These are phyloP conservation scores for Salticus scenicus DNA, from an alignment of 2,888 invertebrate species.

Conservation along the genomic window DNA sequence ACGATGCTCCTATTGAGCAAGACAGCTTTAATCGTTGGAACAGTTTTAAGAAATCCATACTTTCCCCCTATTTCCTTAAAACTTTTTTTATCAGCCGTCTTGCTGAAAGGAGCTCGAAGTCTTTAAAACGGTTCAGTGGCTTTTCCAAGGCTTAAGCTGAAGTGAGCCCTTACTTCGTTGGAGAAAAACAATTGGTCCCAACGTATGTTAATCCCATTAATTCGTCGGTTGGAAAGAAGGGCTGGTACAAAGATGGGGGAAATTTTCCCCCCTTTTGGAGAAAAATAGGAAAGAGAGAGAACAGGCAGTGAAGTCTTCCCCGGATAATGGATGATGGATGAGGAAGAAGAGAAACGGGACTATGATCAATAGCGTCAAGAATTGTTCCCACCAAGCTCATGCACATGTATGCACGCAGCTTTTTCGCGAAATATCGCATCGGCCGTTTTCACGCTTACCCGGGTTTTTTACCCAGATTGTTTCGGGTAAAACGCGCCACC, in stretches of 20 bases:
- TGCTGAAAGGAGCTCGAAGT: slow-evolving; percentile 34
- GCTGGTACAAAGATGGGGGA: slow-evolving; percentile 24
- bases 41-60: slow-evolving; percentile 47
- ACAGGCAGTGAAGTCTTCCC: slow-evolving; percentile 62
- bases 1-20: slow-evolving; percentile 25
- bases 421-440: slow-evolving; percentile 66
- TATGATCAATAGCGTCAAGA: slow-evolving; percentile 68
- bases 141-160: slow-evolving; percentile 46
- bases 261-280: slow-evolving; percentile 21
- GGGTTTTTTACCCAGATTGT: slow-evolving; percentile 56
- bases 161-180: slow-evolving; percentile 37
- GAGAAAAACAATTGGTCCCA: slow-evolving; percentile 67
- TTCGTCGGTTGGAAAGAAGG: slow-evolving; percentile 37
- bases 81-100: slow-evolving; percentile 8
- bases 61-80: slow-evolving; percentile 1
- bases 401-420: slow-evolving; percentile 63
- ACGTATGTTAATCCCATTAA: slow-evolving; percentile 70
- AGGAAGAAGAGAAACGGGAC: slow-evolving; percentile 49
- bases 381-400: slow-evolving; percentile 66
- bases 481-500: slow-evolving; percentile 53
- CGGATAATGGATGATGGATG: slow-evolving; percentile 67
- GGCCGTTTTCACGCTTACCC: slow-evolving; percentile 62
- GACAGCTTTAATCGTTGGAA: slow-evolving; percentile 53
- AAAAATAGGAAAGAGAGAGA: slow-evolving; percentile 55
- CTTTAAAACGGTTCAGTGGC: slow-evolving; percentile 60